Conservation (phyloP, 2,888 invertebrate species). For the Junonia oenone region DNA sequence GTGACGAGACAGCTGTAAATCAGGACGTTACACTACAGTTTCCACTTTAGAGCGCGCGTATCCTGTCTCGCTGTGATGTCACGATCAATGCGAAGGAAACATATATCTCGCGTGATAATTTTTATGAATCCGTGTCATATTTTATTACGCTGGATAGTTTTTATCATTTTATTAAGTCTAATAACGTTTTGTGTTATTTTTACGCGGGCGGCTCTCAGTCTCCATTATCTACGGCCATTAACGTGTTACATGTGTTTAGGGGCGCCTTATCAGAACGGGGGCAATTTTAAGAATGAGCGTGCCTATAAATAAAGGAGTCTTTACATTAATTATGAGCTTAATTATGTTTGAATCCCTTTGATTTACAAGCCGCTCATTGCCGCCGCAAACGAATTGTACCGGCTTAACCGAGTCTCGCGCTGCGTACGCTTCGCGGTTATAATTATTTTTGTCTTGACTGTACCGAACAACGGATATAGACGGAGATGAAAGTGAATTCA, state of each 20-base stretch:
- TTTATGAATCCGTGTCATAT: slow-evolving; percentile 36
- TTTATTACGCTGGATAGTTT: slow-evolving; percentile 23
- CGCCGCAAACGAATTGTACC: slow-evolving; percentile 75
- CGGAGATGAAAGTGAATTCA: slow-evolving; percentile 70
- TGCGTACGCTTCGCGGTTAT: slow-evolving; percentile 53
- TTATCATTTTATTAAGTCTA: slow-evolving; percentile 40
- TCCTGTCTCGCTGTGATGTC: slow-evolving; percentile 58
- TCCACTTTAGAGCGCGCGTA: slow-evolving; percentile 54
- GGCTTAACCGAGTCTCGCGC: slow-evolving; percentile 70
- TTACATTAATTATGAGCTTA: slow-evolving; percentile 79
- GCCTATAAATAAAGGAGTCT: slow-evolving; percentile 73
- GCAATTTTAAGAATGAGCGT: slow-evolving; percentile 74
- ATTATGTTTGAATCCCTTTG: slow-evolving; percentile 78
- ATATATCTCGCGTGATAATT: slow-evolving; percentile 53
- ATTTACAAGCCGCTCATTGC: slow-evolving; percentile 76
- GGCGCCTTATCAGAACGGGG: slow-evolving; percentile 66
- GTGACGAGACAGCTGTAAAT: slow-evolving; percentile 54
- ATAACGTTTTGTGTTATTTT: slow-evolving; percentile 31
- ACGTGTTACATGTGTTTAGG: slow-evolving; percentile 66
- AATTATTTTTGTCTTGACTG: slow-evolving; percentile 71
- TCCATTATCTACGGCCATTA: slow-evolving; percentile 60
- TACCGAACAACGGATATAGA: slow-evolving; percentile 38
- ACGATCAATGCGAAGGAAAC: slow-evolving; percentile 55
- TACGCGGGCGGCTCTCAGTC: slow-evolving; percentile 26
- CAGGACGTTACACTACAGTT: slow-evolving; percentile 38